Conservation (phyloP, 2,888 invertebrate species). For the Gerris lacustris region DNA sequence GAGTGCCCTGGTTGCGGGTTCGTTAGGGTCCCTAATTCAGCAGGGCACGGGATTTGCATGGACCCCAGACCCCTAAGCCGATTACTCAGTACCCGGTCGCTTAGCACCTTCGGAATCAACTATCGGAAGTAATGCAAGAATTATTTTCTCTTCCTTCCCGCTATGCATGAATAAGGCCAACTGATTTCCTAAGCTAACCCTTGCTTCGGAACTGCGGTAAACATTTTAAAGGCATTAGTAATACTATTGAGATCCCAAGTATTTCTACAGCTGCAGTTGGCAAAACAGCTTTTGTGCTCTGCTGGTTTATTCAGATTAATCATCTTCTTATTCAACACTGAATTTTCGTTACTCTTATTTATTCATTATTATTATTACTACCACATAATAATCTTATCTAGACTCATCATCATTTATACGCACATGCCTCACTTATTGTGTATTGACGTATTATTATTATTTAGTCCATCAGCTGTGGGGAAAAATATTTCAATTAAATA, state of each 20-base stretch:
- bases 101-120: constrained; percentile 1
- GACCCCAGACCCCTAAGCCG: neutral
- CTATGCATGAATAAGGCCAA: neutral
- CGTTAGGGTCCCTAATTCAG: constrained; percentile 3
- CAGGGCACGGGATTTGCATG: neutral
- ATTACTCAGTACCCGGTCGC: neutral
- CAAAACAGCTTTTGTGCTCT: neutral
- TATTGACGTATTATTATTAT: no score
- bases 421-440: no score
- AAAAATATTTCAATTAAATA: no score
- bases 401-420: no score
- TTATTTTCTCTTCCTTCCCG: neutral
- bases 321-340: no score
- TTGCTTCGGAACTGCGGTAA: no score
- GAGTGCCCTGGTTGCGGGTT: neutral
- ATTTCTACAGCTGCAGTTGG: neutral
- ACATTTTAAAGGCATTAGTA: no score
- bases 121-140: constrained; percentile 2
- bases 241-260: no score
- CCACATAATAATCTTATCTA: no score
- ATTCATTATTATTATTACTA: no score
- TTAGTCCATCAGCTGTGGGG: no score
- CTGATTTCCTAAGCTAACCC: neutral
- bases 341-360: no score
- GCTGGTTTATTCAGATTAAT: neutral